A percentile compares a stretch with the other conserved stretches of the same genome.
These are phyloP conservation scores for Hofmannophila pseudospretella DNA, from an alignment of 2,888 invertebrate species.

Conservation along the genomic window DNA sequence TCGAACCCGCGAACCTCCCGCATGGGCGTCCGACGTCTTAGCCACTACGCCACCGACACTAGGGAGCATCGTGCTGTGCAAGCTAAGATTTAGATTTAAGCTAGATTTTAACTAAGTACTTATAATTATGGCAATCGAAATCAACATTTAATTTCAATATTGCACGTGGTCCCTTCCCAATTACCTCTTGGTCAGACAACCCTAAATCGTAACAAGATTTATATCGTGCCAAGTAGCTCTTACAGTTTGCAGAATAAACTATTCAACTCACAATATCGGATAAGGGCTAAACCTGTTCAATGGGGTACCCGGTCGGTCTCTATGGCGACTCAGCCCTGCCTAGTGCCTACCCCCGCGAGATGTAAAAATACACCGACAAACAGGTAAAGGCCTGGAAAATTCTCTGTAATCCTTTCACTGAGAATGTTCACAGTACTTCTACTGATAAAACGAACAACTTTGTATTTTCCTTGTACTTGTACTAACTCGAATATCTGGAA, in stretches of 20 bases:
- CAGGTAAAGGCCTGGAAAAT: conserved; percentile 23
- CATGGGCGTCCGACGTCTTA: no score
- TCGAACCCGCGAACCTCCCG: no score
- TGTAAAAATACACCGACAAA: conserved; percentile 18
- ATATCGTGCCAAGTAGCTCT: conserved; percentile 42
- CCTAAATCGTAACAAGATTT: conserved; percentile 31
- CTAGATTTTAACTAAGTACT: no score
- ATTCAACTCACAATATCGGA: conserved; percentile 65
- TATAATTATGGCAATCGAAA: no score
- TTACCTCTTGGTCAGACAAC: neutral
- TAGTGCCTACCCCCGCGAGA: conserved; percentile 25
- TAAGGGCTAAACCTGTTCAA: conserved; percentile 60
- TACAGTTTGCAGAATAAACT: conserved; percentile 56
- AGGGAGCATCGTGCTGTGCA: no score
- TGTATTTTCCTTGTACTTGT: no score
- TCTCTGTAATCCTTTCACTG: conserved; percentile 27
- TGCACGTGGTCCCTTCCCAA: no score
- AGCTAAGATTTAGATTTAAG: no score
- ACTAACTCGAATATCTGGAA: no score
- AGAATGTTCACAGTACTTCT: conserved; percentile 21
- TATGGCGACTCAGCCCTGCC: conserved; percentile 54
- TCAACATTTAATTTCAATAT: no score
- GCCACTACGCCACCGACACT: no score
- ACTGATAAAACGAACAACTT: no score
- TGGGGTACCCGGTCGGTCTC: conserved; percentile 55